Base-by-base conservation (phyloP, 2,888 invertebrate species). In the Sesia apiformis region DNA sequence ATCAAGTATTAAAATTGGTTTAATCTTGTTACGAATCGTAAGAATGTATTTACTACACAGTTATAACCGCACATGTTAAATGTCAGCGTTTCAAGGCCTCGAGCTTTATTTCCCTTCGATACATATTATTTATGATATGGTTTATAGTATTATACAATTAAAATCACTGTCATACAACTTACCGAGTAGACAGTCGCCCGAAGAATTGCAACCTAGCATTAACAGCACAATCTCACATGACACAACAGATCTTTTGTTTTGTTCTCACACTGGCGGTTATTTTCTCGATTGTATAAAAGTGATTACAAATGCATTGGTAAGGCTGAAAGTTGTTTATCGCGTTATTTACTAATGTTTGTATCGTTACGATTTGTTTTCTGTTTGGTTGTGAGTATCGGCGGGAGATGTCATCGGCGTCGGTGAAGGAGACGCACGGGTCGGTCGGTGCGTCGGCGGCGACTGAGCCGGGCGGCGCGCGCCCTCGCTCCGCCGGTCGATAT, bases 401-500 rank as follows among this genome's bases (percentile, higher is more conserved):
- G 78, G 76, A 72, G 77, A 76, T 79, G 84, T 79, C 78, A 73
- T 59, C 58, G 72, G 72, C 63, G 66, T 66, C 38, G 7, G 38
- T 40, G 69, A 58, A 65, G 72, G 69, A 69, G 74, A 66, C 79
- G 79, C 67, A 75, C 67, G 74, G 65, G 66, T 61, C 57, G 63
- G 57, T 60, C 68, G 71, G 74, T 68, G 79, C 65, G 67, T 58
- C 66, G 74, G 62, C 63, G 63, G 70, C 68, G 77, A 86, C 86
- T 87, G 84, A 79, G 68, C 70, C 70, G 66, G 70, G 73, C 55
- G 53, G 52, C 78, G 80, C 81, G 81, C 81, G 78, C 80, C 80
- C 78, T 67, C 73, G 69, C 72, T 60, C 68, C 62, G 66, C 65
- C 80, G 88, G 85, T 89, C 88, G 88, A 89, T 88, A 89, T 78